Conservation (phyloP, 1,140 invertebrate genomes). For the Oreohelix idahoensis region DNA sequence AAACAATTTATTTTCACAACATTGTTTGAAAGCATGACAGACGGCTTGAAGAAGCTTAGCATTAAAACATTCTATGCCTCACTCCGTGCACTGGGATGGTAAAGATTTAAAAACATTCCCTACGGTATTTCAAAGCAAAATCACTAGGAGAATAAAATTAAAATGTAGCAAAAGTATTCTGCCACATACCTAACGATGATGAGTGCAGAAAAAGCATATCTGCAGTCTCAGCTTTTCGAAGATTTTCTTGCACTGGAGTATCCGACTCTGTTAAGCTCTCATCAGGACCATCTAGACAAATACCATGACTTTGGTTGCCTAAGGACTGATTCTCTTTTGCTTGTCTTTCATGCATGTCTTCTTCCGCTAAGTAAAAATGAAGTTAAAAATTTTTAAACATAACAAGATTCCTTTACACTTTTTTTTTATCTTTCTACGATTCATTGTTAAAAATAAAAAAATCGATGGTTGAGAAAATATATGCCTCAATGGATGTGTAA, state of each 20-base stretch:
- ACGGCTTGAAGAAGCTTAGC: too few species aligned
- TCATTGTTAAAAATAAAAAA: too few species aligned
- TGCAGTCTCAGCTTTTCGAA: neutral
- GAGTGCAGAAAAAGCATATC: conserved; percentile 24
- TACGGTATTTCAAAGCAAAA: too few species aligned
- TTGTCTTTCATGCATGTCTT: neutral
- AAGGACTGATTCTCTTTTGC: neutral
- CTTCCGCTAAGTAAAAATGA: neutral
- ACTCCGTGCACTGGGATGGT: too few species aligned
- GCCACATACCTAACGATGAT: neutral
- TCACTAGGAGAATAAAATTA: neutral
- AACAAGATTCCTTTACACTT: neutral
- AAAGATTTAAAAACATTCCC: too few species aligned
- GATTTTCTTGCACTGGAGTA: neutral
- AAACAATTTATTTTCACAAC: too few species aligned
- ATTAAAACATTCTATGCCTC: too few species aligned
- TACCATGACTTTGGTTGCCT: neutral
- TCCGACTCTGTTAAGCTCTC: neutral
- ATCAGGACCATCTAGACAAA: neutral
- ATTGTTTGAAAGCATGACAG: too few species aligned
- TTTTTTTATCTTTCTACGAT: too few species aligned
- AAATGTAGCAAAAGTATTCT: neutral
- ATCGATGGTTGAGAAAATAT: too few species aligned
- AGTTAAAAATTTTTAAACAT: neutral
- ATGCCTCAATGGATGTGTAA: too few species aligned